phyloP scores from a whole-genome alignment of 2,113 vertebrate species.

The Gulo gulo region DNA sequence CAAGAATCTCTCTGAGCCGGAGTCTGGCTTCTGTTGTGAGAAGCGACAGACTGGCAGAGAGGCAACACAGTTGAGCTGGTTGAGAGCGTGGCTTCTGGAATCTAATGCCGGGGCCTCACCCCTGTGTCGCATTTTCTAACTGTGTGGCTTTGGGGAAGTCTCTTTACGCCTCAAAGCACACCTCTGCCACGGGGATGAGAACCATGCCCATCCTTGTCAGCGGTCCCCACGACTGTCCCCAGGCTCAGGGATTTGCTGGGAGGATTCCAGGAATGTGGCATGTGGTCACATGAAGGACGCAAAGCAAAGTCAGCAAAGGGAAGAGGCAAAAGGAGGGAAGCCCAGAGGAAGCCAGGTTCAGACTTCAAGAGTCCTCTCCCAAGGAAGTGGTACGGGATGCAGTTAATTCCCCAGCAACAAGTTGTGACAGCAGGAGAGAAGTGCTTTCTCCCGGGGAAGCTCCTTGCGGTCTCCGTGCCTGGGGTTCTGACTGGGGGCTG shows the following conservation, averaged over 20 bases:
- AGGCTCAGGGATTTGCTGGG: background rate
- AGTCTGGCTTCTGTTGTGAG: conserved; percentile 23
- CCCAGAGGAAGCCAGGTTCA: background rate
- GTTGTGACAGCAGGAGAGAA: accelerated
- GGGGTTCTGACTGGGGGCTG: background rate
- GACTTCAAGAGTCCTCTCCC: background rate
- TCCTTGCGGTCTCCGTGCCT: background rate
- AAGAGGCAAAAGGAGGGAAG: background rate
- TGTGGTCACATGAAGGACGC: background rate
- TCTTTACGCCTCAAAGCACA: background rate
- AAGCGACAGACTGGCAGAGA: background rate
- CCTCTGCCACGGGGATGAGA: background rate
- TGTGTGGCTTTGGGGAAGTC: background rate
- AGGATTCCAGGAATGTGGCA: background rate
- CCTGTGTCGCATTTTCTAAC: background rate
- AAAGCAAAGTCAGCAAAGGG: background rate
- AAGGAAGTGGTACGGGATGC: accelerated
- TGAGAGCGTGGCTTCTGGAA: background rate
- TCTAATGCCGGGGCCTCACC: background rate
- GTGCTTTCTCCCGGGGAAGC: background rate
- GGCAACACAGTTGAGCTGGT: background rate
- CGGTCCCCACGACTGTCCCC: background rate
- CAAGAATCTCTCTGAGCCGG: conserved; percentile 46
- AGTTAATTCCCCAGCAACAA: background rate
- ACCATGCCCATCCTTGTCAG: background rate